Conservation (phyloP, 2,113 vertebrate genomes). For the Tragelaphus scriptus region DNA sequence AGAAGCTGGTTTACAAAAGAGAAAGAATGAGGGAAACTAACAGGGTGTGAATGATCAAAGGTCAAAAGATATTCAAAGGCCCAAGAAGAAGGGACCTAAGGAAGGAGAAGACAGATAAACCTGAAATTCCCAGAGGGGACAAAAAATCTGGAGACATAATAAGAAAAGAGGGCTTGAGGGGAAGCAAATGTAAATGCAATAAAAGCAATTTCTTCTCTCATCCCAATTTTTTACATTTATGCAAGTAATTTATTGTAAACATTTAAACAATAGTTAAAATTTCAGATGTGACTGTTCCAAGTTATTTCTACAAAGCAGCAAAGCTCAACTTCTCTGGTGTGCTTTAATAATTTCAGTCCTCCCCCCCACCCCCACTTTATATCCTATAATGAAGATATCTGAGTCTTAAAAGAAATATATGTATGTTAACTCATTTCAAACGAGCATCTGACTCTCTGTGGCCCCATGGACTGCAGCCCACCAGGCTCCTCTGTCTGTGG, state of each 20-base stretch:
- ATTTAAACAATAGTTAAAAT: background rate
- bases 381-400: too few relatives aligned
- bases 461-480: too few relatives aligned
- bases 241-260: background rate
- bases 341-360: background rate
- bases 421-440: too few relatives aligned
- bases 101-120: conserved; percentile 69
- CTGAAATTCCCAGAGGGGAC: conserved; percentile 72
- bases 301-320: background rate
- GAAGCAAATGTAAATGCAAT: background rate
- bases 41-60: background rate
- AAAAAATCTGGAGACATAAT: conserved; percentile 49
- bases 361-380: too few relatives aligned
- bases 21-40: conserved; percentile 46
- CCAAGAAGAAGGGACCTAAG: conserved; percentile 46
- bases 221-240: background rate
- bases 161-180: background rate
- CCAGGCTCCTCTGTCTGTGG: too few relatives aligned
- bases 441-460: too few relatives aligned
- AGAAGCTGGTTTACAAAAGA: background rate
- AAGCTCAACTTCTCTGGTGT: background rate
- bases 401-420: too few relatives aligned
- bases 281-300: background rate
- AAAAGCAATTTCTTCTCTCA: background rate
- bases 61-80: background rate